A percentile compares a stretch with the other conserved stretches of the same genome.
phyloP scores from a whole-genome alignment of 2,113 vertebrate genomes.

The Sisor rabdophorus region DNA sequence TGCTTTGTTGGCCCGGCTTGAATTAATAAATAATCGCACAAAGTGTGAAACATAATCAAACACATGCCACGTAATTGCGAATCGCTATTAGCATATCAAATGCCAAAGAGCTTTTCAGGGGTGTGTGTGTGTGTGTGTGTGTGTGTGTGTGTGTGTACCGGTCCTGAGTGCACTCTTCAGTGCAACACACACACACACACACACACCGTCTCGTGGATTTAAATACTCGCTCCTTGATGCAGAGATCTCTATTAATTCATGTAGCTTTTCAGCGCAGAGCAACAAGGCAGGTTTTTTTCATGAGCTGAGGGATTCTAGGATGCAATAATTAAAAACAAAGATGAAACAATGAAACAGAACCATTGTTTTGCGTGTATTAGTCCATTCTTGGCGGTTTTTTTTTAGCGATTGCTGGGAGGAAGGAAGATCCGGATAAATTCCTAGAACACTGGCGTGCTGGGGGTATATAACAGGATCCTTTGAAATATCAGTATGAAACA shows the following conservation, averaged over 20 bases:
- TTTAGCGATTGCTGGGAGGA: not conserved
- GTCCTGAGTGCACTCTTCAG: constrained; percentile 31
- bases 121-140: constrained; percentile 26
- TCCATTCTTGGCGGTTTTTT: not conserved
- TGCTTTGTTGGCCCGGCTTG: constrained; percentile 42
- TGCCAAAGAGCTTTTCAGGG: constrained; percentile 53
- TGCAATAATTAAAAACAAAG: constrained; percentile 18
- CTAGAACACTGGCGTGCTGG: not conserved
- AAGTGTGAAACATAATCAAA: constrained; percentile 54
- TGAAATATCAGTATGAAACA: not conserved
- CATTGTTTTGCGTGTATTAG: not conserved
- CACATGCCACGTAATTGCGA: constrained; percentile 57
- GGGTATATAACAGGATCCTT: not conserved
- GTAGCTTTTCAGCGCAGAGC: constrained; percentile 14
- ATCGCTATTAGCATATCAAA: constrained; percentile 59
- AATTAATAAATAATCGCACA: constrained; percentile 52
- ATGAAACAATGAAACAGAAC: constrained; percentile 3
- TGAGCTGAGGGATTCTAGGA: constrained; percentile 14
- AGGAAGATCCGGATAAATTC: not conserved
- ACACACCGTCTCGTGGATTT: constrained; percentile 24
- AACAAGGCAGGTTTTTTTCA: constrained; percentile 42
- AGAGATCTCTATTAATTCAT: constrained; percentile 38
- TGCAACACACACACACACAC: constrained; percentile 12
- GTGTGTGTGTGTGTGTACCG: constrained; percentile 9
- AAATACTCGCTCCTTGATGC: constrained; percentile 28